phyloP scores from a whole-genome alignment of 2,113 vertebrate genomes.

The Oncorhynchus gorbuscha region DNA sequence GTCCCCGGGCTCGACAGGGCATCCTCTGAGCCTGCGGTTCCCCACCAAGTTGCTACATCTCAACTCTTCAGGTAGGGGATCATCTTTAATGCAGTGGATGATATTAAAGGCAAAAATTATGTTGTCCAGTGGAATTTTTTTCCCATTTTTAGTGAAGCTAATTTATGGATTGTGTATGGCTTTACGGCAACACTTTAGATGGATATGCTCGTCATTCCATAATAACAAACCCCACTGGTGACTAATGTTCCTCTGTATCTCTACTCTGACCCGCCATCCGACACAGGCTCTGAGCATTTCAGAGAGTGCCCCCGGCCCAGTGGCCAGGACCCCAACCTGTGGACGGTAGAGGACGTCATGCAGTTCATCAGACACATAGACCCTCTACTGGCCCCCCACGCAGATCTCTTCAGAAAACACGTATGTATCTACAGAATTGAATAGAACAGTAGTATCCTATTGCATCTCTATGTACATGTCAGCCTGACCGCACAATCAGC shows the following conservation, averaged over 20 bases:
- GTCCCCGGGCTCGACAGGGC: slow-evolving; percentile 76
- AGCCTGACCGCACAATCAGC: too few species aligned
- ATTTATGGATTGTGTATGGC: too few species aligned
- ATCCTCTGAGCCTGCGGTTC: slow-evolving; percentile 74
- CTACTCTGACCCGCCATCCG: not conserved
- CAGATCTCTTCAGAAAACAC: slow-evolving; percentile 95
- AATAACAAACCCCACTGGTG: too few species aligned
- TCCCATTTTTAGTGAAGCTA: too few species aligned
- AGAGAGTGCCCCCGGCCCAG: slow-evolving; percentile 72
- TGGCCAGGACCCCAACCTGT: slow-evolving; percentile 85
- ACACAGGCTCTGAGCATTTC: slow-evolving; percentile 77
- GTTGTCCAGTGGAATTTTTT: too few species aligned
- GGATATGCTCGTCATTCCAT: too few species aligned
- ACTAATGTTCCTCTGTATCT: not conserved
- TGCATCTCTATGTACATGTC: too few species aligned
- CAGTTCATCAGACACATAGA: slow-evolving; percentile 90
- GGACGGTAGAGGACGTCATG: slow-evolving; percentile 96
- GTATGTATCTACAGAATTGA: slow-evolving; percentile 67
- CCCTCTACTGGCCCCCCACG: slow-evolving; percentile 91
- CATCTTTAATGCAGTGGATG: not conserved
- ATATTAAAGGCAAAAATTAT: not conserved
- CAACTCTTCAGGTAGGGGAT: slow-evolving; percentile 80
- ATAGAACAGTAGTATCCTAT: not conserved
- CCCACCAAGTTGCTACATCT: slow-evolving; percentile 79
- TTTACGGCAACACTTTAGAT: too few species aligned